Conservation (phyloP, 35 echinoderm and acorn worm genomes). For the Eucidaris tribuloides region DNA sequence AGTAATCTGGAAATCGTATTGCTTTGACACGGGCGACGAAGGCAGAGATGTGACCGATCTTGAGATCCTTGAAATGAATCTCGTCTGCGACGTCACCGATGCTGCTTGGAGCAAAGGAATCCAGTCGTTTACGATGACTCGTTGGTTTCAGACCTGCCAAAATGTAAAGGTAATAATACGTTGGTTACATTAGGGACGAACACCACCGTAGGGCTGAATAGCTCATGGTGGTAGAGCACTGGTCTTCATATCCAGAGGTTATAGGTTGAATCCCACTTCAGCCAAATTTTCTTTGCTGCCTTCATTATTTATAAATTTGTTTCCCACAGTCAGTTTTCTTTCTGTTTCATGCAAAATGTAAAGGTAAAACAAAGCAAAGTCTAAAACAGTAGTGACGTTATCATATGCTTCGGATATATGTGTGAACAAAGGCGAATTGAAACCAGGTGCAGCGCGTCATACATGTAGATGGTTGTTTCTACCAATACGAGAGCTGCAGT, state of each 20-base stretch:
- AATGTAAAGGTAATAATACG: not conserved
- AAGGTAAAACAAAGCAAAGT: too few species aligned
- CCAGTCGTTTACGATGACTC: conserved; percentile 65
- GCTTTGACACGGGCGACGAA: not conserved
- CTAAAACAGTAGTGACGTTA: too few species aligned
- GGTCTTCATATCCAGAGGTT: not conserved
- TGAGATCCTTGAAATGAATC: conserved; percentile 12
- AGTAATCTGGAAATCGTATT: not conserved
- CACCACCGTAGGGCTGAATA: too few species aligned
- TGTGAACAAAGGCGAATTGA: too few species aligned
- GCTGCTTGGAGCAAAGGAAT: conserved; percentile 97
- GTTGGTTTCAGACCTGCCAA: not conserved
- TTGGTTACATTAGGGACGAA: not conserved
- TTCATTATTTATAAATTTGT: too few species aligned
- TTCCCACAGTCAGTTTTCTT: not conserved
- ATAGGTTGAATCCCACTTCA: too few species aligned
- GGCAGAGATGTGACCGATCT: not conserved
- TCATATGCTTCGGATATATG: too few species aligned
- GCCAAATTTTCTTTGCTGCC: too few species aligned
- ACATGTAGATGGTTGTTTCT: too few species aligned
- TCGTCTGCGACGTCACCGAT: conserved; percentile 43
- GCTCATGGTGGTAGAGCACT: too few species aligned
- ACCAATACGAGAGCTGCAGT: too few species aligned
- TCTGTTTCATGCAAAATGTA: not conserved
- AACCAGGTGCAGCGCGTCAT: too few species aligned